Percentiles rank a stretch among this genome's conserved stretches.
phyloP scores from a whole-genome alignment of 2,888 invertebrate species.

The Trachelus stipa region DNA sequence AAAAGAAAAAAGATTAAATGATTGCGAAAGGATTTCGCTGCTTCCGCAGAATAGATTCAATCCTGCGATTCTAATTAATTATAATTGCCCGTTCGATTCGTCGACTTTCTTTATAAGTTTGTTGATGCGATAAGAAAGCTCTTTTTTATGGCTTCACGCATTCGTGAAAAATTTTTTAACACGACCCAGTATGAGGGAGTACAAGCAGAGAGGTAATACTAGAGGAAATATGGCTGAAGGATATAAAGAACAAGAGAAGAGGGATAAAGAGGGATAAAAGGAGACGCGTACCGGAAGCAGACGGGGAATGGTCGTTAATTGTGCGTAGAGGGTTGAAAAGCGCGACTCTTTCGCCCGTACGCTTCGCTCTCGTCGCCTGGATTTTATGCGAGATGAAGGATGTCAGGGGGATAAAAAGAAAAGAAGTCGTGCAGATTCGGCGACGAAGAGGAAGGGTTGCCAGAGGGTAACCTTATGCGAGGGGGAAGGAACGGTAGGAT shows the following conservation, averaged over 20 bases:
- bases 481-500: neutral
- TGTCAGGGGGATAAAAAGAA: neutral
- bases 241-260: neutral
- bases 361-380: neutral
- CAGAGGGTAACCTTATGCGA: slow-evolving; percentile 4
- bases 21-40: neutral
- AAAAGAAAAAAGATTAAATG: neutral
- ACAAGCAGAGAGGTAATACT: neutral
- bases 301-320: neutral
- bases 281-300: neutral
- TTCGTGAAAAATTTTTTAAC: neutral
- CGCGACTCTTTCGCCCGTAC: neutral
- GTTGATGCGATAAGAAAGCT: neutral
- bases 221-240: neutral
- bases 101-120: neutral
- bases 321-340: neutral
- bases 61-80: neutral
- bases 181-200: neutral
- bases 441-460: neutral
- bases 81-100: neutral
- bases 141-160: neutral
- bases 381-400: neutral
- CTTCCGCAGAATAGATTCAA: neutral
- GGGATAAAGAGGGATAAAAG: neutral
- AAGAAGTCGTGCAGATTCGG: neutral